These are phyloP conservation scores for Phrynocephalus vlangalii DNA, from an alignment of 2,797 vertebrate species.

Conservation along the genomic window DNA sequence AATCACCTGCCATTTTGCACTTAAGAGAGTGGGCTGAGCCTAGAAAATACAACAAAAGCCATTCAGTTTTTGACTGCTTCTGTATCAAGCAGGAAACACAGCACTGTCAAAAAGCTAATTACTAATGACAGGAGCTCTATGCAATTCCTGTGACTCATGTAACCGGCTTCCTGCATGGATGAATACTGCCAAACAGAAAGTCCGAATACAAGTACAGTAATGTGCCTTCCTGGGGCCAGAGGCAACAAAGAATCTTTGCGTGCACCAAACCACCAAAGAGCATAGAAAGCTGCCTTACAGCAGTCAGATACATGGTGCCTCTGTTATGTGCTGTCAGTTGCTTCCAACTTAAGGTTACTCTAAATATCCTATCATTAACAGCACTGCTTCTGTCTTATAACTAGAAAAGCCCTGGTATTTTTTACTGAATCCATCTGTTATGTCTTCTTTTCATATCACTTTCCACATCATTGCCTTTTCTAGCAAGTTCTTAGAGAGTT, in stretches of 20 bases:
- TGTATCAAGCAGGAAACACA: not conserved
- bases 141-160: not conserved
- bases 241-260: no score
- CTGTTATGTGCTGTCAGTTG: not conserved
- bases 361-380: no score
- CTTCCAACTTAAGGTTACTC: no score
- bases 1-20: not conserved
- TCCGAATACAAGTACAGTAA: not conserved
- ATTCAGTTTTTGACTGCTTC: not conserved
- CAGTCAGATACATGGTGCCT: not conserved
- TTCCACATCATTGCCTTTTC: no score
- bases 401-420: no score
- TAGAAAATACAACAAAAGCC: not conserved
- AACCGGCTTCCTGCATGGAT: not conserved
- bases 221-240: not conserved
- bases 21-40: not conserved
- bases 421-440: no score
- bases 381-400: no score
- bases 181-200: not conserved
- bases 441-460: no score
- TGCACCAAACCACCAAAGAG: not conserved
- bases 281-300: not conserved
- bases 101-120: not conserved
- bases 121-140: not conserved
- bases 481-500: no score